These are phyloP conservation scores for Troides helena DNA, from an alignment of 2,888 invertebrate genomes.

Conservation along the genomic window DNA sequence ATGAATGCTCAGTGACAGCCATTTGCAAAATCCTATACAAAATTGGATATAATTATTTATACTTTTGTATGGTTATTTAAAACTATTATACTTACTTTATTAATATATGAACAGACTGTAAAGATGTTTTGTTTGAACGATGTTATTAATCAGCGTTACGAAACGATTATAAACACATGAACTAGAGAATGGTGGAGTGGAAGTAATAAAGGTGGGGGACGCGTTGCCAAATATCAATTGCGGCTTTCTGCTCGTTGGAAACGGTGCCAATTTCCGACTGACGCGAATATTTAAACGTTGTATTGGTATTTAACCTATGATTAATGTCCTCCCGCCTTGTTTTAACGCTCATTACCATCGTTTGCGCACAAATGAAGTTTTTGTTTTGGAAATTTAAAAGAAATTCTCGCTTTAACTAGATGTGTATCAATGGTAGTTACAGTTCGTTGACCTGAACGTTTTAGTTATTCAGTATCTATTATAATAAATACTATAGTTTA, in stretches of 20 bases:
- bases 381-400: not conserved
- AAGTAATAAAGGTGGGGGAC: slow-evolving; percentile 4
- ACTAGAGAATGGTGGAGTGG: not conserved
- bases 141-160: not conserved
- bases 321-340: not conserved
- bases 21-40: not conserved
- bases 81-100: not conserved
- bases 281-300: slow-evolving; percentile 10
- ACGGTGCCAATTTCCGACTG: slow-evolving; percentile 15
- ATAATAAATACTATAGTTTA: too few relatives aligned
- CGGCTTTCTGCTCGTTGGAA: not conserved
- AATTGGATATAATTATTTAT: not conserved
- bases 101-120: not conserved
- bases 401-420: not conserved
- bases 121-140: not conserved
- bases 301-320: slow-evolving; percentile 4
- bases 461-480: too few relatives aligned
- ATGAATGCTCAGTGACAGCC: slow-evolving; percentile 1
- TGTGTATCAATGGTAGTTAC: not conserved
- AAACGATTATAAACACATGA: not conserved
- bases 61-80: not conserved
- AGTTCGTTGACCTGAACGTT: not conserved
- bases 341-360: too few relatives aligned
- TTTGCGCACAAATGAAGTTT: not conserved
- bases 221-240: slow-evolving; percentile 16